Conservation (phyloP, 2,888 invertebrate species). For the Hemaris fuciformis region DNA sequence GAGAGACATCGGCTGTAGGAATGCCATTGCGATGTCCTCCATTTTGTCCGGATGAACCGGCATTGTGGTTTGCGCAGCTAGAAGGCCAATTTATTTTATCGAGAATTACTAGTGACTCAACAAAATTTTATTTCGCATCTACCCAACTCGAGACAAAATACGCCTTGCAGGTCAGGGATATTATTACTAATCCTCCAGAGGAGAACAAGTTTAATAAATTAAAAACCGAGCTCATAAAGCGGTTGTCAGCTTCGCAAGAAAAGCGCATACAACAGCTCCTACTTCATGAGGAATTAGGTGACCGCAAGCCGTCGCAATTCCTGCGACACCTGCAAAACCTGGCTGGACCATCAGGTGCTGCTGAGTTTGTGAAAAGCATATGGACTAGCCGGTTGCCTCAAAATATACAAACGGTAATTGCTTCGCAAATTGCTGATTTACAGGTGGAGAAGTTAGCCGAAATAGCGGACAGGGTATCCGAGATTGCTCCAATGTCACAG, state of each 20-base stretch:
- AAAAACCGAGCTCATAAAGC: constrained; percentile 17
- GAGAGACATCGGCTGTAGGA: too few species aligned
- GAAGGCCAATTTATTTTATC: too few species aligned
- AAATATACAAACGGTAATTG: constrained; percentile 19
- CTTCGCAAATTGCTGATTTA: constrained; percentile 17
- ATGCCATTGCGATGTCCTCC: too few species aligned
- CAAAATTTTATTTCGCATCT: too few species aligned
- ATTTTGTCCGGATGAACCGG: too few species aligned
- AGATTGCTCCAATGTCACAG: not conserved
- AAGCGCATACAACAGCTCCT: constrained; percentile 25
- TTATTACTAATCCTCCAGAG: too few species aligned
- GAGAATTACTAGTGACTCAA: too few species aligned
- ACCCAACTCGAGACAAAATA: too few species aligned
- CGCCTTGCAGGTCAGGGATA: too few species aligned
- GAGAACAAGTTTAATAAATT: constrained; percentile 18
- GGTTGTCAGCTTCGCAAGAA: constrained; percentile 25
- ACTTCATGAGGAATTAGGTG: constrained; percentile 26
- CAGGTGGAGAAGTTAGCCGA: constrained; percentile 10
- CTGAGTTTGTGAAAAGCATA: constrained; percentile 20
- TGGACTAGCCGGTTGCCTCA: constrained; percentile 23
- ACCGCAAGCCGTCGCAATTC: constrained; percentile 27
- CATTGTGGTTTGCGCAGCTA: too few species aligned
- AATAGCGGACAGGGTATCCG: constrained; percentile 14
- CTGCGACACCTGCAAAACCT: constrained; percentile 22
- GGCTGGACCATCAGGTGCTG: constrained; percentile 21